Evolutionary conservation across 2,113 vertebrate species (phyloP).

Genomic region (Nanorana parkeri): DNA sequence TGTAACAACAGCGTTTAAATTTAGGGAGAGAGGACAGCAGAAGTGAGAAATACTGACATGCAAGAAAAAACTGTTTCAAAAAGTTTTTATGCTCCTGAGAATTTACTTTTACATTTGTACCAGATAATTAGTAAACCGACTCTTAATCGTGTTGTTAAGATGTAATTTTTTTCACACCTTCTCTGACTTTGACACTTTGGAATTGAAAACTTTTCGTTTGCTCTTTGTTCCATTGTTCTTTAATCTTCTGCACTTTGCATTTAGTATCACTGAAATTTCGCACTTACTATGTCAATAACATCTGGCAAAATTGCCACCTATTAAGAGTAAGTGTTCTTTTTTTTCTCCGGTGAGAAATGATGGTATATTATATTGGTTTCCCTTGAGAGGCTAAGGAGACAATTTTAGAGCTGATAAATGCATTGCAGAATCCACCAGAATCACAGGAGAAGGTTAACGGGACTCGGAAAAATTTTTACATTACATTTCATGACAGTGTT

Average conservation of each 20-base stretch:
- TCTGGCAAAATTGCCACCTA: conserved; percentile 98
- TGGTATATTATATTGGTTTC: conserved; percentile 85
- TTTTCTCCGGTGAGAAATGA: conserved; percentile 84
- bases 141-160: conserved; percentile 75
- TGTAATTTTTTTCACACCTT: conserved; percentile 79
- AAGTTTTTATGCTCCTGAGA: conserved; percentile 69
- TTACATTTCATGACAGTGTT: conserved; percentile 21
- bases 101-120: conserved; percentile 73
- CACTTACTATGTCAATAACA: conserved; percentile 99
- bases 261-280: conserved; percentile 92
- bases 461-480: conserved; percentile 68
- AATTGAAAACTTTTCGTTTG: conserved; percentile 82
- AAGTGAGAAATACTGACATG: neutral
- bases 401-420: conserved; percentile 85
- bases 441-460: conserved; percentile 79
- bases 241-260: conserved; percentile 96
- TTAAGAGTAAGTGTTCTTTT: conserved; percentile 97
- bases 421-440: conserved; percentile 85
- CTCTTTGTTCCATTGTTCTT: conserved; percentile 90
- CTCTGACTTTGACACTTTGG: conserved; percentile 80
- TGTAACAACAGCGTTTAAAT: neutral
- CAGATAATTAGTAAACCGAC: conserved; percentile 79
- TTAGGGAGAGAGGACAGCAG: neutral
- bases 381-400: conserved; percentile 85
- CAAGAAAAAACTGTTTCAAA: conserved; percentile 14